phyloP scores from a whole-genome alignment of 2,113 vertebrate genomes.

The Zingel zingel region DNA sequence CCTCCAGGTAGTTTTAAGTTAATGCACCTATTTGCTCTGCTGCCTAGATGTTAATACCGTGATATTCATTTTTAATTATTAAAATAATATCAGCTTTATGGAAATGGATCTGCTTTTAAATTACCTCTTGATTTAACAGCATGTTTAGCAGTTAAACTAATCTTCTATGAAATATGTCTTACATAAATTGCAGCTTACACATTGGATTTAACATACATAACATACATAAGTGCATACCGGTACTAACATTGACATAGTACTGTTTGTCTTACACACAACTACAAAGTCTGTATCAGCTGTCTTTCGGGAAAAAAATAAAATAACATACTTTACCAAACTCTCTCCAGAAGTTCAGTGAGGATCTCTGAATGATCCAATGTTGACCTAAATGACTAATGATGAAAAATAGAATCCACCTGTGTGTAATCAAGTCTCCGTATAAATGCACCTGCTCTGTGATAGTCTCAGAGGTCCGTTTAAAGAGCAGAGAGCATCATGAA shows the following conservation, averaged over 20 bases:
- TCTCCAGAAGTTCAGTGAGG: too few relatives aligned
- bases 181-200: neutral
- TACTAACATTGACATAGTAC: neutral
- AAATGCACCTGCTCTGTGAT: too few relatives aligned
- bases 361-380: too few relatives aligned
- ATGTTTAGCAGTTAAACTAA: neutral
- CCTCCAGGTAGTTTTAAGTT: neutral
- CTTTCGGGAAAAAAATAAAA: neutral
- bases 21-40: slow-evolving; percentile 2
- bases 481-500: too few relatives aligned
- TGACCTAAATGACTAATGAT: too few relatives aligned
- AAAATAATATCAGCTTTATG: slow-evolving; percentile 4
- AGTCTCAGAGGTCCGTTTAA: too few relatives aligned
- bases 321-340: too few relatives aligned
- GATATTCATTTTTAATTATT: slow-evolving; percentile 1
- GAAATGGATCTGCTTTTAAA: slow-evolving; percentile 7
- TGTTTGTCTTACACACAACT: neutral
- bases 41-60: neutral
- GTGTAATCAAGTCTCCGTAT: too few relatives aligned
- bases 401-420: too few relatives aligned
- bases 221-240: neutral
- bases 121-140: neutral
- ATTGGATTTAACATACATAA: neutral
- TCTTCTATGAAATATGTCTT: neutral
- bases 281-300: neutral